Percentiles rank a stretch among this genome's conserved stretches.
Evolutionary conservation across 2,888 invertebrate genomes (phyloP).

Genomic region (Aelia acuminata): DNA sequence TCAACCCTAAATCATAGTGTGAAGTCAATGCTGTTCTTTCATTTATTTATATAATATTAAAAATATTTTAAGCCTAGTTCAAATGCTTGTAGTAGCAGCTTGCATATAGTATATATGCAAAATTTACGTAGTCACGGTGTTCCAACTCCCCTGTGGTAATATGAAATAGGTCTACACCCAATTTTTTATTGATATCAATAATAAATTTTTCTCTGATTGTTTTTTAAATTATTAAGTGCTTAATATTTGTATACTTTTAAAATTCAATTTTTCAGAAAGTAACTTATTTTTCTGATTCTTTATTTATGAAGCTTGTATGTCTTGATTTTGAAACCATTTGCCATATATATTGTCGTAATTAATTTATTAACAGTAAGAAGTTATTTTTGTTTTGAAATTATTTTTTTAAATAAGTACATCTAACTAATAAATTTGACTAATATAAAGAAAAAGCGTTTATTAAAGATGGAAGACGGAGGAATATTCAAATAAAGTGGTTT

Average conservation of each 20-base stretch:
- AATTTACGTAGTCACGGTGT: not conserved
- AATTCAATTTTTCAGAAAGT: not conserved
- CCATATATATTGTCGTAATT: not conserved
- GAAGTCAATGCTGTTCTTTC: no score
- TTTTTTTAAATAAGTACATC: not conserved
- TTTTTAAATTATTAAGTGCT: no score
- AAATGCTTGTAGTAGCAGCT: not conserved
- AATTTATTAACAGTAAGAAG: not conserved
- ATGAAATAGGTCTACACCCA: not conserved
- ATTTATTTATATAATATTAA: no score
- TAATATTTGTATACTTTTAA: not conserved
- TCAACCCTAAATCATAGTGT: no score
- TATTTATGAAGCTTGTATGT: not conserved
- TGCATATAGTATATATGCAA: not conserved
- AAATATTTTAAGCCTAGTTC: not conserved
- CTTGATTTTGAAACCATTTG: slow-evolving; percentile 10
- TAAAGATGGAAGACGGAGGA: slow-evolving; percentile 23
- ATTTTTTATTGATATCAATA: not conserved
- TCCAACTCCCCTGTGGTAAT: no score
- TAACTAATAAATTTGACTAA: not conserved
- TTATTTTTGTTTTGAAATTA: slow-evolving; percentile 13
- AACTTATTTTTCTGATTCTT: slow-evolving; percentile 23
- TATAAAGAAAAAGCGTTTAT: not conserved
- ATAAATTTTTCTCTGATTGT: no score
- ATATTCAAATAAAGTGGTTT: slow-evolving; percentile 12